Base-by-base conservation (phyloP, 2,797 vertebrate genomes). In the Trachops cirrhosus region DNA sequence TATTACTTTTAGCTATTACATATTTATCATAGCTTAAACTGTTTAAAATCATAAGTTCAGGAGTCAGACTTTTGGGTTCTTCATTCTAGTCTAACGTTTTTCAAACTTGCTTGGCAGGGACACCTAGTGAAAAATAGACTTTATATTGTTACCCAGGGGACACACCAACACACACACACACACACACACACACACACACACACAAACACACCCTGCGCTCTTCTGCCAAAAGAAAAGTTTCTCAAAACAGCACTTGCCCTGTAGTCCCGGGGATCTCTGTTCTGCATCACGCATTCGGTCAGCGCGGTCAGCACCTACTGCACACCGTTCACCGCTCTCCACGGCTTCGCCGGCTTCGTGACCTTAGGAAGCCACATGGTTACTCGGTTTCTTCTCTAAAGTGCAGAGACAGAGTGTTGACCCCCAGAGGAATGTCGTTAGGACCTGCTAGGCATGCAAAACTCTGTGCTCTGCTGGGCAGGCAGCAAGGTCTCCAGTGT, bases 11-110 rank as follows among this genome's bases (percentile, higher is more conserved):
- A 89, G 67, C 93, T 50, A 84, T 57, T 95, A 24, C 73, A 11
- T 87, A 41, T 93, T 82, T 82, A 48, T 88, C 84, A 62, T 54
- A 80, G 39, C 6, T 88, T 86, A 96, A 91, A 78, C 91, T 91
- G 3, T 84, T 80, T 78, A 75, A 96, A 96, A 86, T 71, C 32
- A 77, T 71, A 90, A 52, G 57, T 64, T 95, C 14, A 93, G 62
- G 37, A 85, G 26, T 93, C 89, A 79, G 48, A 57, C 48, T 88
- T 91, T 57, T 93, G 22, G 3, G 10, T 73, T 92, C 41, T 85
- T 78, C 39, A 50, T 57, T 89, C n/a, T 67, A 15, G 79, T 95
- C 32, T 64, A 54, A 44, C 50, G 57, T 84, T 29, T 95, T 90
- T 86, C 52, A 94, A 34, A 57, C 6, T 78, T 89, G 67, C 70